Evolutionary conservation across 2,888 invertebrate species (phyloP).

Genomic region (Eumacrocentrus americanus): DNA sequence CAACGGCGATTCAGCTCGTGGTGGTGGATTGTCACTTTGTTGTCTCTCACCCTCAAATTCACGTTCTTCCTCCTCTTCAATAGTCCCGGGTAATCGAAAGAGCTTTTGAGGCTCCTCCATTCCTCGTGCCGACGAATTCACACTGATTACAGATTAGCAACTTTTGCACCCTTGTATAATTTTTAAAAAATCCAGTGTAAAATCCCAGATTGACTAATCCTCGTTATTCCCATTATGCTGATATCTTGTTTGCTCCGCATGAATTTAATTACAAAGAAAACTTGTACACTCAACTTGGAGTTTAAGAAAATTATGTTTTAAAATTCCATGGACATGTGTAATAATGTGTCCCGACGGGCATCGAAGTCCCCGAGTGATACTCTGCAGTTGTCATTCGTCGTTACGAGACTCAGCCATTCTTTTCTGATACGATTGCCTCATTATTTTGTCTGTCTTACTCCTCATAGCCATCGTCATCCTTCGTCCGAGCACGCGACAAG

Average conservation of each 20-base stretch:
- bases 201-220: no score
- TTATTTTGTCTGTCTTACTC: neutral
- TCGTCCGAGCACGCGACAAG: neutral
- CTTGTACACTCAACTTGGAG: neutral
- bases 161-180: no score
- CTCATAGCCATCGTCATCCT: neutral
- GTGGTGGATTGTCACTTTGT: slow-evolving; percentile 36
- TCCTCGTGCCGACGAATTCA: slow-evolving; percentile 22
- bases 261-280: slow-evolving; percentile 1
- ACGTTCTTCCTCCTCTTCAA: slow-evolving; percentile 55
- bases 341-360: slow-evolving; percentile 36
- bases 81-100: slow-evolving; percentile 56
- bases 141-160: no score
- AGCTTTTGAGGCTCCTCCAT: slow-evolving; percentile 57
- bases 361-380: slow-evolving; percentile 37
- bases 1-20: slow-evolving; percentile 50
- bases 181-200: no score
- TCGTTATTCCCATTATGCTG: no score
- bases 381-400: neutral
- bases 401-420: no score
- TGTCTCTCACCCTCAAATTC: slow-evolving; percentile 38
- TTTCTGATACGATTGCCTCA: no score
- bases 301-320: neutral
- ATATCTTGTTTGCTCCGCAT: no score
- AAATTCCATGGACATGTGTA: slow-evolving; percentile 1